phyloP scores from a whole-genome alignment of 2,113 vertebrate genomes.

The Fulica atra region DNA sequence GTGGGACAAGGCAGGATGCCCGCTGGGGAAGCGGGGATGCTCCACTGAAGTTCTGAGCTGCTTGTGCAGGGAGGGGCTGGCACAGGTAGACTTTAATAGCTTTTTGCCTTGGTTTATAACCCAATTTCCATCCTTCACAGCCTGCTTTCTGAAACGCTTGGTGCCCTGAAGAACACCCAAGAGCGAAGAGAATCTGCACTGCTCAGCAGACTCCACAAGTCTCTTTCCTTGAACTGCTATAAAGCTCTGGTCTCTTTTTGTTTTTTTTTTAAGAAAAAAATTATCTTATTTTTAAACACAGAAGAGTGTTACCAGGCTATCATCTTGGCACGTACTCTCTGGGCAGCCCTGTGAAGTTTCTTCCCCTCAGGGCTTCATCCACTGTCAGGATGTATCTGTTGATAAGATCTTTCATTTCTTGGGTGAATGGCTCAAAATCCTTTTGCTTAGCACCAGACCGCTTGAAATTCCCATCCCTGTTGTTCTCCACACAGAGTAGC shows the following conservation, averaged over 20 bases:
- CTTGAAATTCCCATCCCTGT: slow-evolving; percentile 88
- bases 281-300: not conserved
- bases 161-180: not conserved
- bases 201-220: slow-evolving; percentile 9
- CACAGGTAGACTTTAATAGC: not conserved
- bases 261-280: not conserved
- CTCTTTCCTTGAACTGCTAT: not conserved
- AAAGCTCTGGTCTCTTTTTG: not conserved
- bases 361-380: slow-evolving; percentile 80
- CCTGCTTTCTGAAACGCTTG: not conserved
- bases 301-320: slow-evolving; percentile 14
- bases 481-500: slow-evolving; percentile 86
- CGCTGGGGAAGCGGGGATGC: not conserved
- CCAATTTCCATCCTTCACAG: not conserved
- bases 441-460: slow-evolving; percentile 73
- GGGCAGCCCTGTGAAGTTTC: slow-evolving; percentile 83
- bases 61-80: not conserved
- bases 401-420: slow-evolving; percentile 85
- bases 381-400: slow-evolving; percentile 84
- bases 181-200: not conserved
- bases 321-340: slow-evolving; percentile 87
- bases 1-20: not conserved
- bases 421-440: slow-evolving; percentile 84
- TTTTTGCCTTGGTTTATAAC: not conserved
- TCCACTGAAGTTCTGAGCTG: not conserved